These are phyloP conservation scores for Ceriagrion tenellum DNA, from an alignment of 2,888 invertebrate species.

Conservation along the genomic window DNA sequence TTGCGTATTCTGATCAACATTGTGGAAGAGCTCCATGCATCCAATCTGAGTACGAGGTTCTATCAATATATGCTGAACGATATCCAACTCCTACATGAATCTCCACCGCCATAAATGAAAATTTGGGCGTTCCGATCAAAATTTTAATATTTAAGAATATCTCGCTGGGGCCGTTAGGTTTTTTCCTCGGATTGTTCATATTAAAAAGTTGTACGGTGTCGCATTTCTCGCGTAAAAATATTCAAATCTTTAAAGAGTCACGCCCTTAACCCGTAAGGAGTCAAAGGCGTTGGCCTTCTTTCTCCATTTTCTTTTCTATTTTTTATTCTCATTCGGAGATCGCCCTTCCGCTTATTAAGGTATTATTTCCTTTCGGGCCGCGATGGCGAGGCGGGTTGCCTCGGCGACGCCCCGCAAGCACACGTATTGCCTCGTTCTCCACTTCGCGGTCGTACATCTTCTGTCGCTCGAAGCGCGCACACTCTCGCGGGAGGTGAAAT, in stretches of 20 bases:
- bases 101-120: no score
- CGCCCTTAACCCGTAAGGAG: background rate
- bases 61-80: no score
- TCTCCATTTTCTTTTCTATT: background rate
- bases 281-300: background rate
- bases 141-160: background rate
- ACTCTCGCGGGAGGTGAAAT: background rate
- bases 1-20: no score
- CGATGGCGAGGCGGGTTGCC: background rate
- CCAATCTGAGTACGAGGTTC: no score
- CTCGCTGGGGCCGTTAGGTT: background rate
- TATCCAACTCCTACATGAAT: no score
- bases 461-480: background rate
- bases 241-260: background rate
- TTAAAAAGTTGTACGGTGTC: background rate
- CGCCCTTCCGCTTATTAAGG: conserved; percentile 43
- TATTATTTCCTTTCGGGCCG: background rate
- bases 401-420: background rate
- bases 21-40: no score
- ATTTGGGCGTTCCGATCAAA: no score
- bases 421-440: background rate
- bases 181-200: background rate
- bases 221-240: background rate
- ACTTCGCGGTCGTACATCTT: background rate
- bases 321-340: conserved; percentile 14